Percentiles rank a stretch among this genome's conserved stretches.
phyloP scores from a whole-genome alignment of 2,113 vertebrate genomes.

The Sinocyclocheilus grahami region DNA sequence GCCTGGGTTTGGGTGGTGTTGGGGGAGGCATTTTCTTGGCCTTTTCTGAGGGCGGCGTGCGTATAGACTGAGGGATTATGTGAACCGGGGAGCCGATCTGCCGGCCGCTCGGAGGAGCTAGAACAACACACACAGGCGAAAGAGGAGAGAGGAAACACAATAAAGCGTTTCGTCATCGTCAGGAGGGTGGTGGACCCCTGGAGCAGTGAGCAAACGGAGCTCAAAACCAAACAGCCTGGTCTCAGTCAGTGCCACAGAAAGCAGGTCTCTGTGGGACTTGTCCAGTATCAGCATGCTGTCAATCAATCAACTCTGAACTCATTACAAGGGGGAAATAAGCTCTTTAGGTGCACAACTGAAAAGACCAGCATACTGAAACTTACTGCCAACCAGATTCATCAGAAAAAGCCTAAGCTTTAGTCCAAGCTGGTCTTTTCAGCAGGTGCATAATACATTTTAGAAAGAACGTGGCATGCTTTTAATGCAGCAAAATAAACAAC shows the following conservation, averaged over 20 bases:
- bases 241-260: not conserved
- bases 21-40: constrained; percentile 79
- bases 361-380: not conserved
- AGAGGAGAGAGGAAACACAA: constrained; percentile 55
- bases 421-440: constrained; percentile 18
- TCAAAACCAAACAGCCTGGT: constrained; percentile 26
- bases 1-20: constrained; percentile 82
- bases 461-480: constrained; percentile 9
- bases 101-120: constrained; percentile 69
- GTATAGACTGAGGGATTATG: constrained; percentile 74
- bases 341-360: not conserved
- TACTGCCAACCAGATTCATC: not conserved
- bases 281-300: constrained; percentile 26
- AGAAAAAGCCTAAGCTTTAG: too few species aligned
- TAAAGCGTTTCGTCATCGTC: constrained; percentile 48
- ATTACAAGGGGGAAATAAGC: constrained; percentile 9
- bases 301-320: constrained; percentile 31
- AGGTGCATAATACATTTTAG: not conserved
- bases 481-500: constrained; percentile 33
- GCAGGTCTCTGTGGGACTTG: constrained; percentile 8
- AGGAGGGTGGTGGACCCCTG: constrained; percentile 24
- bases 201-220: constrained; percentile 39
- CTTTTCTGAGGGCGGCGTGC: constrained; percentile 78
- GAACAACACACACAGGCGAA: constrained; percentile 64
- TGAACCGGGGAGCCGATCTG: constrained; percentile 71